Base-by-base conservation (phyloP, 2,113 vertebrate species). In the Gorsachius goisagi region DNA sequence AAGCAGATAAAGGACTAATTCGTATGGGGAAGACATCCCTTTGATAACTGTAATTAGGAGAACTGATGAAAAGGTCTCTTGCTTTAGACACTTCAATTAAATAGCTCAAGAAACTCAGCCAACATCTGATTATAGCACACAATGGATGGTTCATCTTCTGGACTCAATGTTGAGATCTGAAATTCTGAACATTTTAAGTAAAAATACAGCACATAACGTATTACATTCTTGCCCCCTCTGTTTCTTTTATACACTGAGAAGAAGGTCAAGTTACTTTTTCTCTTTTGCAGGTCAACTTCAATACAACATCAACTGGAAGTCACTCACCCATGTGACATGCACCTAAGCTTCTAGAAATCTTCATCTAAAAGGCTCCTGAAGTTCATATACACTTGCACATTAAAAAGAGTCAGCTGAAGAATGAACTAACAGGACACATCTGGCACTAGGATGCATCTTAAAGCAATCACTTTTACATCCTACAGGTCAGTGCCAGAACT, bases 281-380 rank as follows among this genome's bases (percentile, higher is more conserved):
- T 95, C 92, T 95, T 95, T 92, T 97, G 96, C 95, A 95, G 96
- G 96, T 97, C 96, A 96, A 96, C 91, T 96, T 97, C 85, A 96
- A 92, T 96, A 97, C 87, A 67, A 39, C 21, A 83, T 93, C 33
- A 93, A 71, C 33, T 96, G 85, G 78, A 93, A 91, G 86, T 92
- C 88, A 88, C 93, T 94, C 92, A 96, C 90, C 88, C 84, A 37
- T 96, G 96, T 95, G 96, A 90, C 95, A 98, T 97, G 97, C 97
- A 97, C 83, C 93, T 97, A 98, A 98, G 96, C 98, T 98, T 98
- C 98, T 98, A 98, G 97, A 98, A 98, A 75, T 91, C 78, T 95
- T 88, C 59, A 90, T 73, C 96, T 96, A 85, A 95, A 93, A 91
- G 89, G 85, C 76, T 98, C 95, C 94, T 96, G 96, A 97, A 95